Percentiles rank a stretch among this genome's conserved stretches.
Evolutionary conservation across 1,140 invertebrate species (phyloP).

Genomic region (Berghia stephanieae): DNA sequence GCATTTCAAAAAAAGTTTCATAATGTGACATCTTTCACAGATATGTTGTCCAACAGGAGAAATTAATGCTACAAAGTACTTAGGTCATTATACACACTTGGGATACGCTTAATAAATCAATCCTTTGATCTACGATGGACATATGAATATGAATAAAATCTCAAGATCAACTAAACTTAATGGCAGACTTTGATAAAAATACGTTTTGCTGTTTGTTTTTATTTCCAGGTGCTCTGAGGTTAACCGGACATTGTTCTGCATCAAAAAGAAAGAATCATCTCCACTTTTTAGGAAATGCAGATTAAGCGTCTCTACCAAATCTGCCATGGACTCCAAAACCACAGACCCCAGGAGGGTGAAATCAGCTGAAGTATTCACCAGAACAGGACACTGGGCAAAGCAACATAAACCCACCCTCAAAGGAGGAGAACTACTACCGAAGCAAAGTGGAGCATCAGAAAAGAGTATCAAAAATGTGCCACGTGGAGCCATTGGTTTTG

Average conservation of each 20-base stretch:
- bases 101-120: no score
- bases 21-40: no score
- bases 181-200: no score
- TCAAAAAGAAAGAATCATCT: constrained; percentile 19
- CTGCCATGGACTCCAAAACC: not conserved
- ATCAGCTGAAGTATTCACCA: not conserved
- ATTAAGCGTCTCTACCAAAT: not conserved
- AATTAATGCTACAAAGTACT: no score
- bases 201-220: no score
- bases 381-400: not conserved
- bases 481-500: not conserved
- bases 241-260: constrained; percentile 27
- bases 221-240: constrained; percentile 38
- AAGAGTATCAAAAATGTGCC: not conserved
- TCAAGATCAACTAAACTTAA: no score
- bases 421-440: not conserved
- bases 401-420: not conserved
- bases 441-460: constrained; percentile 16
- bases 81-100: no score
- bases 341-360: not conserved
- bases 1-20: no score
- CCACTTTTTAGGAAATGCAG: constrained; percentile 26
- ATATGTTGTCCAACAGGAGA: no score
- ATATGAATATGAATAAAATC: no score
- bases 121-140: no score